Base-by-base conservation (phyloP, 2,888 invertebrate species). In the Parnassius smintheus region DNA sequence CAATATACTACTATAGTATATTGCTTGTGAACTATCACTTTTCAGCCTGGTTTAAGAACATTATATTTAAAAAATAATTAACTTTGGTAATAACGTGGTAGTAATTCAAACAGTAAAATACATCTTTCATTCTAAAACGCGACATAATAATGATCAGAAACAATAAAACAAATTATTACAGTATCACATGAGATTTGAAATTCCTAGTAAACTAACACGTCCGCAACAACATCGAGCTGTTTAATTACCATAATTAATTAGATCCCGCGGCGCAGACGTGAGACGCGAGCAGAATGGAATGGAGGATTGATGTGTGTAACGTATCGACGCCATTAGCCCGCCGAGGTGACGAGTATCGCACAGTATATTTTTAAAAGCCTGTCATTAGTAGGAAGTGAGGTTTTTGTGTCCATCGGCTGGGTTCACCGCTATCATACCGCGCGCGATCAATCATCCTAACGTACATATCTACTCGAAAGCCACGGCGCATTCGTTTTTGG, bases 231-330 rank as follows among this genome's bases (percentile, higher is more conserved):
- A 82, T 82, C 79, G 75, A 77, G 73, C 75, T 83, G 86, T 86
- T 88, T 88, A 91, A 91, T 91, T 90, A 86, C 86, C 84, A 85
- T 88, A 91, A 91, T 90, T 89, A 91, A 91, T 91, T 86, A 86
- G 87, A 86, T 82, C 85, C 83, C 84, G 82, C 76, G 72, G 83
- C 81, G 81, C 80, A 82, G 88, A 86, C 88, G 83, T 82, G 86
- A 82, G 88, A 86, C 88, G 83, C 82, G 85, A 75, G 75, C 74
- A 87, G 90, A 90, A 91, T 89, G 74, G 90, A 90, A 91, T 89
- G 74, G 88, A 83, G 76, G 87, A 90, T 87, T 87, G 87, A 89
- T 89, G 88, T 75, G 73, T 75, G 85, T 83, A 83, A 90, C 88
- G 85, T 88, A 89, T 89, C 81, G 86, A 83, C 74, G 83, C 81